Base-by-base conservation (phyloP, 2,888 invertebrate genomes). In the Girardia tigrina region DNA sequence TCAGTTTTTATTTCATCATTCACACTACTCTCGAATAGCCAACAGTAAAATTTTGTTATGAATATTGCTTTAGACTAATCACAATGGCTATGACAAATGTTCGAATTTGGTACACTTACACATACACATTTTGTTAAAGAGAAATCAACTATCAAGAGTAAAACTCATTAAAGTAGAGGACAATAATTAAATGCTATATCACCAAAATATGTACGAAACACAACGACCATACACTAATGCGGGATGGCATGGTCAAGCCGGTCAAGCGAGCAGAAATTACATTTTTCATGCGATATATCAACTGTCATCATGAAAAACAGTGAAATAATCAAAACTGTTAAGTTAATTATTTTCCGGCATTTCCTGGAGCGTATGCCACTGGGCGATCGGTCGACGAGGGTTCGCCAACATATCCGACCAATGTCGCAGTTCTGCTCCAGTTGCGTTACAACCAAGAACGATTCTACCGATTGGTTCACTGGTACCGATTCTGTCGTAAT, bases 391-490 rank as follows among this genome's bases (percentile, higher is more conserved):
- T 29, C 78, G 70, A 14, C 77, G n/a, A 4, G 78, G 78, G 27
- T 77, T 74, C 8, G 77, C 78, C 73, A 78, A 70, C 78, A 78
- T 78, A 29, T 78, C 78, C 20, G 77, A 78, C 78, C 78, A 78
- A 71, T 78, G 78, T 8, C 77, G 78, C 16, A 75, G 76, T 27
- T 28, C 76, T 23, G 78, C 71, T 6, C 75, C 78, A 12, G 77
- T 71, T 6, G 79, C 70, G 14, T 76, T 74, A 26, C 74, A 75
- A 14, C 79, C 79, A 16, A 79, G 69, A 20, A 74, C 71, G 4
- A 79, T 74, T 28, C 78, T 72, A n/a, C 79, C 78, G n/a, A 78
- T 79, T 20, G 78, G 77, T 27, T 78, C 78, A 0, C 81, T 76
- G 42, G 76, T 77, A 28, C 78, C 78, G 26, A 78, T 78, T 28